Percentiles rank a stretch among this genome's conserved stretches.
Conservation (phyloP, 1,140 invertebrate genomes). For the Drosophila ficusphila region DNA sequence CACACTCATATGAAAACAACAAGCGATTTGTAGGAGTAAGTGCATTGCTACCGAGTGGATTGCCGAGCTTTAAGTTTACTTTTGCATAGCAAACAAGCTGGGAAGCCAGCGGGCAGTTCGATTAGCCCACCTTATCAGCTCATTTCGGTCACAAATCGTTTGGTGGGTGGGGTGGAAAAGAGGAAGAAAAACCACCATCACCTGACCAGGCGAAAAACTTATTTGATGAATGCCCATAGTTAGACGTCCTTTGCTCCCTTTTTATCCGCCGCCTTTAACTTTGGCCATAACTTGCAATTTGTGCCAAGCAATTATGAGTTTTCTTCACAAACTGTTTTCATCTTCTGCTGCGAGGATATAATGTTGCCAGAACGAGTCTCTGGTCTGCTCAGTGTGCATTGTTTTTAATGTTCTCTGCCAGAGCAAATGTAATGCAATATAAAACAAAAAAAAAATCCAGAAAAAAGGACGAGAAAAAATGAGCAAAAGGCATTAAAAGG, state of each 20-base stretch:
- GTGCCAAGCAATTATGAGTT: slow-evolving; percentile 78
- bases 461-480: slow-evolving; percentile 57
- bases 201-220: slow-evolving; percentile 39
- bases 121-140: slow-evolving; percentile 39
- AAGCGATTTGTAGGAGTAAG: slow-evolving; percentile 56
- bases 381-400: slow-evolving; percentile 63
- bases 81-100: slow-evolving; percentile 32
- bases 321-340: slow-evolving; percentile 66
- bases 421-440: slow-evolving; percentile 80
- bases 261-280: slow-evolving; percentile 61
- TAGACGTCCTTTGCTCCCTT: slow-evolving; percentile 26
- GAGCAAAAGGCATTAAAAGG: slow-evolving; percentile 72
- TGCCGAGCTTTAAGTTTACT: slow-evolving; percentile 38
- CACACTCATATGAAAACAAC: slow-evolving; percentile 24
- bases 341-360: slow-evolving; percentile 53
- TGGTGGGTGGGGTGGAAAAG: neutral
- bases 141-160: slow-evolving; percentile 47
- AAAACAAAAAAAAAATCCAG: slow-evolving; percentile 47
- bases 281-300: slow-evolving; percentile 77
- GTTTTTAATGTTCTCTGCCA: slow-evolving; percentile 57
- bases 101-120: slow-evolving; percentile 6
- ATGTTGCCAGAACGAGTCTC: slow-evolving; percentile 56
- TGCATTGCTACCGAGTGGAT: slow-evolving; percentile 39
- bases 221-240: slow-evolving; percentile 69
- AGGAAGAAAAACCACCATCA: slow-evolving; percentile 23